Evolutionary conservation across 2,888 invertebrate species (phyloP), one percentile per base, ranked within the genome.

Genomic region (Chironomus riparius): DNA sequence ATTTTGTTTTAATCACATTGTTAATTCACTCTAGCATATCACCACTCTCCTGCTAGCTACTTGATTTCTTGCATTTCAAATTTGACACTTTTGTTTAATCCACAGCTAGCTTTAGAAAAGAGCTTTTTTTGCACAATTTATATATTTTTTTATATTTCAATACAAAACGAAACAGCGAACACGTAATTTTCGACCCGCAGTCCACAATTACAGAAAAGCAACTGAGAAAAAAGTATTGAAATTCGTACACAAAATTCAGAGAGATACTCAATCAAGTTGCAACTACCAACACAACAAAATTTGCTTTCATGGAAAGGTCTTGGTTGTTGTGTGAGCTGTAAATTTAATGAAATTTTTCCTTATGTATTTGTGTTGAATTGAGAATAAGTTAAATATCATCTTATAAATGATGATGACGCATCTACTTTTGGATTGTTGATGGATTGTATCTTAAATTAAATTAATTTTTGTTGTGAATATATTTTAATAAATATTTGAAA

Each of bases 311-410:
- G 38, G 38, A 38, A 38, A 38, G 38, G 10, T 38, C 38, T 38
- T 38, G 10, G 38, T 38, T 10, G 38, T 38, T 38, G 38, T 38
- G 15, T n/a, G 56, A 56, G 56, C 18, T 18, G 18, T 56, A 56
- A 56, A 56, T 56, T 56, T 18, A 15, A 56, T 56, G 56, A n/a
- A 47, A 2, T 38, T 65, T 12, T 21, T 47, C 21, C 24, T 15
- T 6, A 22, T 71, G 71, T 71, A 6, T 71, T 4, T 24, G 71
- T 71, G 71, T 71, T 71, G 21, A 47, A 21, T 56, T 56, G 7
- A 56, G 56, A 7, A 38, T 38, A 38, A 38, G 38, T 38, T 38
- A 38, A 38, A 38, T 38, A 38, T 38, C 38, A 38, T 38, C 38
- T 38, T 38, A 38, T 38, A 38, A 38, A 38, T 38, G 38, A 38